A percentile compares a stretch with the other conserved stretches of the same genome.
phyloP scores from a whole-genome alignment of 1,140 invertebrate species.

The Bicyclus anynana region DNA sequence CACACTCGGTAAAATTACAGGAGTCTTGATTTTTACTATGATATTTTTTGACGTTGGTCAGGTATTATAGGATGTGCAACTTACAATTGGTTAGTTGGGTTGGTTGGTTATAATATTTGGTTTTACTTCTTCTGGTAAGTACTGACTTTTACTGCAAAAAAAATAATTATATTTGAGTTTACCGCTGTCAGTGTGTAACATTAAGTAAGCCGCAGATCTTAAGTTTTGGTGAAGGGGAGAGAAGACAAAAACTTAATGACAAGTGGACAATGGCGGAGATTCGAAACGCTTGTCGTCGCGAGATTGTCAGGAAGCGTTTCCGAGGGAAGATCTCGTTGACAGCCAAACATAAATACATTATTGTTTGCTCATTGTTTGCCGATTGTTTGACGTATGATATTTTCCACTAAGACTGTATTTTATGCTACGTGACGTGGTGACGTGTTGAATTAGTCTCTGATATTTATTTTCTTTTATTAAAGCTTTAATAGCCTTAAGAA shows the following conservation, averaged over 20 bases:
- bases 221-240: constrained; percentile 59
- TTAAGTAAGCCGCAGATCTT: constrained; percentile 45
- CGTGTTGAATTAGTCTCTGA: neutral
- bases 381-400: constrained; percentile 9
- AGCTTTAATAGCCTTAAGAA: too few relatives aligned
- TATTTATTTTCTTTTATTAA: too few relatives aligned
- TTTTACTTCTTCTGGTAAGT: too few relatives aligned
- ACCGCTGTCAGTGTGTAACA: neutral
- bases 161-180: neutral
- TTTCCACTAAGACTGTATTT: neutral
- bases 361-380: constrained; percentile 9
- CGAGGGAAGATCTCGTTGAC: constrained; percentile 27
- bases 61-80: too few relatives aligned
- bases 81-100: too few relatives aligned
- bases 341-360: constrained; percentile 21
- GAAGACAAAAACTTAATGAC: constrained; percentile 74
- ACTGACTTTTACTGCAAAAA: too few relatives aligned
- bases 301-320: constrained; percentile 46
- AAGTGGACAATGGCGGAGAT: constrained; percentile 71
- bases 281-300: constrained; percentile 65
- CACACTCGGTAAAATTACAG: too few relatives aligned
- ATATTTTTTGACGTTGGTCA: too few relatives aligned
- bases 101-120: too few relatives aligned
- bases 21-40: too few relatives aligned
- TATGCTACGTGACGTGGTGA: neutral